Evolutionary conservation across 2,113 vertebrate genomes (phyloP).

Genomic region (Tetraodon nigroviridis): DNA sequence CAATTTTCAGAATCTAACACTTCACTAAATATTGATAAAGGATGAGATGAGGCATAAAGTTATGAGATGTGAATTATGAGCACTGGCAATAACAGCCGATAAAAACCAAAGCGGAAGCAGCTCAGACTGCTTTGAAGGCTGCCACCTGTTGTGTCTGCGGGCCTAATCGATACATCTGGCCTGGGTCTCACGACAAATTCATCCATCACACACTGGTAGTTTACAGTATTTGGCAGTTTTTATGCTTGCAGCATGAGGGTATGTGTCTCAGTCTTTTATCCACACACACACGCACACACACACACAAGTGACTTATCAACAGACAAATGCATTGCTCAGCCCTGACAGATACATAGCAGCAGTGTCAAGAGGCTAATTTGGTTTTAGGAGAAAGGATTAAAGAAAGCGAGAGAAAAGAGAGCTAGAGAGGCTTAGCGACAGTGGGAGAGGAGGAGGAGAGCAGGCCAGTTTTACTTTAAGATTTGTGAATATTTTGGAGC

Average conservation of each 20-base stretch:
- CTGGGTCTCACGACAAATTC: conserved; percentile 17
- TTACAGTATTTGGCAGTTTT: conserved; percentile 14
- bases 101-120: conserved; percentile 13
- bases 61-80: conserved; percentile 28
- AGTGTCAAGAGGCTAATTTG: conserved; percentile 35
- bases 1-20: conserved; percentile 27
- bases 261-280: background rate
- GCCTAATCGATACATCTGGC: conserved; percentile 30
- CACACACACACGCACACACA: background rate
- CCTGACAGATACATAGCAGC: conserved; percentile 22
- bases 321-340: conserved; percentile 26
- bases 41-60: conserved; percentile 30
- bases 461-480: background rate
- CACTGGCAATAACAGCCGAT: conserved; percentile 7
- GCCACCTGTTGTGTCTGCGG: conserved; percentile 26
- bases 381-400: conserved; percentile 14
- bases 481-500: background rate
- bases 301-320: conserved; percentile 7
- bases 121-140: conserved; percentile 1
- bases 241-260: background rate
- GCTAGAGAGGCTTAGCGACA: background rate
- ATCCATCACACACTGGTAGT: conserved; percentile 11
- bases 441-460: background rate
- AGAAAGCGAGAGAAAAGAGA: background rate
- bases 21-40: conserved; percentile 42